phyloP scores from a whole-genome alignment of 2,888 invertebrate species.

The Oscheius sp. region DNA sequence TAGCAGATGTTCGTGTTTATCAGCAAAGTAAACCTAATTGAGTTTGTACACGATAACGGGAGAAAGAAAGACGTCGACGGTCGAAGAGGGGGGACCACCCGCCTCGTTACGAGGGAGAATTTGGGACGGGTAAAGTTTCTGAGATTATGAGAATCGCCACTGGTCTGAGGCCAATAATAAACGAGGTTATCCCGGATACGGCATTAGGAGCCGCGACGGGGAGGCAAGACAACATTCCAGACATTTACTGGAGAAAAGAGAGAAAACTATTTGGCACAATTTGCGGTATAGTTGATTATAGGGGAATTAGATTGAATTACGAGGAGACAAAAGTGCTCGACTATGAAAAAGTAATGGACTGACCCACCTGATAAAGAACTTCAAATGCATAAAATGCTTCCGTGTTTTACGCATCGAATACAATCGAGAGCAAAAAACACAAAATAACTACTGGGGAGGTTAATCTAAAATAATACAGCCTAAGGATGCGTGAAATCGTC shows the following conservation, averaged over 20 bases:
- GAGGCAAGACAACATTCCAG: conserved; percentile 15
- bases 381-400: conserved; percentile 33
- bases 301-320: background rate
- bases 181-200: conserved; percentile 42
- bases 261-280: background rate
- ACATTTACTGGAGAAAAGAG: background rate
- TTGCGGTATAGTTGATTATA: background rate
- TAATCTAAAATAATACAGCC: background rate
- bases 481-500: conserved; percentile 24
- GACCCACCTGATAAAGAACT: too few relatives aligned
- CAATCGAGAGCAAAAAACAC: conserved; percentile 2
- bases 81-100: background rate
- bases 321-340: background rate
- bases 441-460: background rate
- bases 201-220: conserved; percentile 33
- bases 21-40: too few relatives aligned
- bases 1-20: too few relatives aligned
- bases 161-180: conserved; percentile 38
- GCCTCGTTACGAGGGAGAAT: background rate
- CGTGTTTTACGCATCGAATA: conserved; percentile 27
- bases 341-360: conserved; percentile 1
- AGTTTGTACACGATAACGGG: too few relatives aligned
- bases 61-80: too few relatives aligned
- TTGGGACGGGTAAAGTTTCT: conserved; percentile 27
- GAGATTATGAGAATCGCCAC: conserved; percentile 34